Conservation (phyloP, 2,888 invertebrate species). For the Dysmachus trigonus region DNA sequence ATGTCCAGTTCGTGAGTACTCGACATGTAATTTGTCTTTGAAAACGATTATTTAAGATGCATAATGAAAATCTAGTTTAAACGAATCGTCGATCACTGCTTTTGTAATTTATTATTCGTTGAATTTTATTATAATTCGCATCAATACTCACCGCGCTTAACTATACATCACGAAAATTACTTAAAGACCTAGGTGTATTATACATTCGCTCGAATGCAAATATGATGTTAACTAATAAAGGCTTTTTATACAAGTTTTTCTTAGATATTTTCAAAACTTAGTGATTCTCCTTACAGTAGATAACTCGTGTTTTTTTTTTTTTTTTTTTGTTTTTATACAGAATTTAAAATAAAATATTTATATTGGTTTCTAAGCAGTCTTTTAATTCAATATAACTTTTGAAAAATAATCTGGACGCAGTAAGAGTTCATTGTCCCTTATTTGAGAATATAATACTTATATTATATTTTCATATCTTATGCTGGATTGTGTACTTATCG, state of each 20-base stretch:
- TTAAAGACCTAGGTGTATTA: slow-evolving; percentile 12
- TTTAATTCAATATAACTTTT: neutral
- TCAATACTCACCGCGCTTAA: slow-evolving; percentile 18
- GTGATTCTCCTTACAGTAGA: neutral
- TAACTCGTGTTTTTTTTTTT: slow-evolving; percentile 26
- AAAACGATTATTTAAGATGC: neutral
- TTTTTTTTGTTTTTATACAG: slow-evolving; percentile 28
- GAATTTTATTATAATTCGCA: neutral
- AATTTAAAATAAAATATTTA: slow-evolving; percentile 16
- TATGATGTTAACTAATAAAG: slow-evolving; percentile 30
- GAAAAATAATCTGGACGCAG: too few relatives aligned
- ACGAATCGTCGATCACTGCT: neutral
- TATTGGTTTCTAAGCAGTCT: slow-evolving; percentile 13
- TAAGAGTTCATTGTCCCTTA: too few relatives aligned
- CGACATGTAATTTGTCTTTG: neutral
- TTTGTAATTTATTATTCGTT: slow-evolving; percentile 4
- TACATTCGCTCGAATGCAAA: neutral
- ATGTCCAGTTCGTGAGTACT: neutral
- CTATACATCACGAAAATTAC: neutral
- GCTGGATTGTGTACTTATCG: neutral
- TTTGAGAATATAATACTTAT: neutral
- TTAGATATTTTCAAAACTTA: slow-evolving; percentile 10
- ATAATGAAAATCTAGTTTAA: slow-evolving; percentile 6
- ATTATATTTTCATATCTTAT: neutral
- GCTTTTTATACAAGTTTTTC: slow-evolving; percentile 28